Base-by-base conservation (phyloP, 2,888 invertebrate genomes). In the Tetanocera ferruginea region DNA sequence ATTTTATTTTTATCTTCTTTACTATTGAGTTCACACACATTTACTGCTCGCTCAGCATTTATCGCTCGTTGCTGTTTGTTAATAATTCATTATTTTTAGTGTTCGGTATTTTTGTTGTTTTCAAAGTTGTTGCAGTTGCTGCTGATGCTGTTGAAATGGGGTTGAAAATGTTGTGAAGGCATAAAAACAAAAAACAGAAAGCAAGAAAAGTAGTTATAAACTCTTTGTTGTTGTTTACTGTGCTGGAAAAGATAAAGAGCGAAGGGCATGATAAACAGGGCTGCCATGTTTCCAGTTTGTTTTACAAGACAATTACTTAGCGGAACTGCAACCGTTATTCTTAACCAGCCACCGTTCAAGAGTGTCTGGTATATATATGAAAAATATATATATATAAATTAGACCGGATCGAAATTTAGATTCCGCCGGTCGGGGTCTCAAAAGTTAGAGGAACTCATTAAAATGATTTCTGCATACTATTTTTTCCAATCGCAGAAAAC, bases 11-110 rank as follows among this genome's bases (percentile, higher is more conserved):
- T 17, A 23, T 19, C 57, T 60, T 62, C 60, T 14, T 51, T 62
- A 14, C 69, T 66, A 11, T 31, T 31, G 31, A 34, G 28, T 55
- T 76, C 49, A 6, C 43, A 9, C 25, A 23, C 69, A 17, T 55
- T 43, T 19, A n/a, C 19, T 31, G 60, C 37, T 28, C 11, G 14
- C 28, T 55, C 57, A 34, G 34, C 57, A 19, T 74, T 52, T 43
- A 74, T 66, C 51, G 55, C 34, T 57, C 31, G 57, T 31, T 37
- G 31, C 55, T 55, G 55, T 57, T 62, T 43, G 55, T 37, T 34
- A 73, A 73, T 49, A 57, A 60, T 43, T 60, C 28, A 62, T 73
- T 73, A 49, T 62, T 73, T 73, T 73, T 43, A 62, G 34, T 55
- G 23, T 9, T 25, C 4, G 17, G 23, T 9, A n/a, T 28, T 73